A percentile compares a stretch with the other conserved stretches of the same genome.
Evolutionary conservation across 2,113 vertebrate species (phyloP).

Genomic region (Cygnus buccinator): DNA sequence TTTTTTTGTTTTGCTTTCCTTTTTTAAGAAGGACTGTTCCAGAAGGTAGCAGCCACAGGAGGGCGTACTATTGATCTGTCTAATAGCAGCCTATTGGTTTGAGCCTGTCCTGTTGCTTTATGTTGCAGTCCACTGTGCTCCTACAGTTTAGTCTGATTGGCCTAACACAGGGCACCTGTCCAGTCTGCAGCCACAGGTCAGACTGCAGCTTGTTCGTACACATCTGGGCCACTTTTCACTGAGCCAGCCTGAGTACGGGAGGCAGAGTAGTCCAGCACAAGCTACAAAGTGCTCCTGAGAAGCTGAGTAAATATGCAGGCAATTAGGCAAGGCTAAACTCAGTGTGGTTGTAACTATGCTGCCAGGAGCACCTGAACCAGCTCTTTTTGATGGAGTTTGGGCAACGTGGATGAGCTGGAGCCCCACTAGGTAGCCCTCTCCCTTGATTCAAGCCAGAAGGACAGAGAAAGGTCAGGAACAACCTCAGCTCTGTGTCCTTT

Average conservation of each 20-base stretch:
- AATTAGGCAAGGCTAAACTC: background rate
- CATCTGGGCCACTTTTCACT: fast-evolving
- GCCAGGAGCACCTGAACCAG: background rate
- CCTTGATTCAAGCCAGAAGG: background rate
- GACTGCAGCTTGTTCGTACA: background rate
- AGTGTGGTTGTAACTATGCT: background rate
- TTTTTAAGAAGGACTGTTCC: background rate
- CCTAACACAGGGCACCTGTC: background rate
- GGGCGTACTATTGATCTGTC: background rate
- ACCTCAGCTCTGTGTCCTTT: background rate
- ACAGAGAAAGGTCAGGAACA: background rate
- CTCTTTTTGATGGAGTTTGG: background rate
- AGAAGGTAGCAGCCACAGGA: background rate
- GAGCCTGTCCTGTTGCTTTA: background rate
- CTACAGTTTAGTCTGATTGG: fast-evolving
- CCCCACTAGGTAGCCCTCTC: background rate
- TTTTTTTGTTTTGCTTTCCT: background rate
- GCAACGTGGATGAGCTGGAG: background rate
- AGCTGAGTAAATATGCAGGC: background rate
- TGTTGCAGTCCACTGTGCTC: background rate
- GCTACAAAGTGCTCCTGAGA: background rate
- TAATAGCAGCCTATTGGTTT: background rate
- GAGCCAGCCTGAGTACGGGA: background rate
- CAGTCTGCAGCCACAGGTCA: background rate
- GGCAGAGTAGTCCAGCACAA: background rate